Percentiles rank a stretch among this genome's conserved stretches.
phyloP scores from a whole-genome alignment of 2,888 invertebrate species.

The Zhuqinia jingwanae region DNA sequence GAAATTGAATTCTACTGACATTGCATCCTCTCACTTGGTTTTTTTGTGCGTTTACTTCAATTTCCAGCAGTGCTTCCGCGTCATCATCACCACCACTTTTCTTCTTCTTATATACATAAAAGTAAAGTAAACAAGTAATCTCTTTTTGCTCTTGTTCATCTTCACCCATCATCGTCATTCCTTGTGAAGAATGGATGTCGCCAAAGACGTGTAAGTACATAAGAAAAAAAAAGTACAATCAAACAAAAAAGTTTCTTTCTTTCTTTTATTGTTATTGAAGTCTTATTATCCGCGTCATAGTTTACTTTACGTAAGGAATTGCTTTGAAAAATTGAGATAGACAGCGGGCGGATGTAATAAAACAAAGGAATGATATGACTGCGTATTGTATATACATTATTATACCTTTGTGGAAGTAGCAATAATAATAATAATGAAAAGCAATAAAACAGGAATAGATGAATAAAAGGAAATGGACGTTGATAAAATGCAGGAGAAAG shows the following conservation, averaged over 20 bases:
- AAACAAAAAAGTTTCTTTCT: conserved; percentile 8
- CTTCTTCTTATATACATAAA: background rate
- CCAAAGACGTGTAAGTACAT: conserved; percentile 79
- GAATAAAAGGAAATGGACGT: background rate
- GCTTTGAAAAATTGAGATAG: conserved; percentile 12
- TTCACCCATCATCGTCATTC: background rate
- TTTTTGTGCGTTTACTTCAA: background rate
- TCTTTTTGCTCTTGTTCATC: conserved; percentile 29
- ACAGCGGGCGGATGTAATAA: background rate
- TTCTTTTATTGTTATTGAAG: conserved; percentile 30
- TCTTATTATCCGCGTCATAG: background rate
- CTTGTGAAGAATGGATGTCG: conserved; percentile 77
- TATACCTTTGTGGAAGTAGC: background rate
- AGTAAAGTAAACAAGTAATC: conserved; percentile 37
- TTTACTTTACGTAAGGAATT: background rate
- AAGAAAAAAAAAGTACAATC: background rate
- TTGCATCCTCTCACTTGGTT: too few relatives aligned
- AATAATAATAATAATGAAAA: background rate
- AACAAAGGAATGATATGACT: background rate
- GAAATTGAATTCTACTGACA: conserved; percentile 14
- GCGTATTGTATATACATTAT: background rate
- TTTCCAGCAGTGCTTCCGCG: conserved; percentile 27
- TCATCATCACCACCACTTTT: conserved; percentile 17
- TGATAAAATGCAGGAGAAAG: background rate
- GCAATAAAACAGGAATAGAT: conserved; percentile 32